Conservation (phyloP, 2,797 vertebrate genomes). For the Cephalopachus bancanus region DNA sequence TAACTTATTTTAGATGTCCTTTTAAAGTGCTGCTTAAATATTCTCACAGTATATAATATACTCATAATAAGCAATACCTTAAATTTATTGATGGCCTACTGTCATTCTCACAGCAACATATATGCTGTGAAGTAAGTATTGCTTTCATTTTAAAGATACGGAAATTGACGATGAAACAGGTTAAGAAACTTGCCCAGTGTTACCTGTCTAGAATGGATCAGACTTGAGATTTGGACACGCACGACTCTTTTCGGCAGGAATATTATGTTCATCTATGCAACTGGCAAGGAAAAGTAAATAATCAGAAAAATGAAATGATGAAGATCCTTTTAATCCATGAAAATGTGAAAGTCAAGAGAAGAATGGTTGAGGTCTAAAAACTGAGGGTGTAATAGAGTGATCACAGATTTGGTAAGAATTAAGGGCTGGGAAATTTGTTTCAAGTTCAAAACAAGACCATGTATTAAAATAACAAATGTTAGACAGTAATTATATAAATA, state of each 20-base stretch:
- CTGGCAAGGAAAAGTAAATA: background rate
- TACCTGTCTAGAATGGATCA: background rate
- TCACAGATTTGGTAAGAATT: background rate
- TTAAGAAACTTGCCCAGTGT: background rate
- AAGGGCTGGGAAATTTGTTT: background rate
- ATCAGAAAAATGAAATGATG: background rate
- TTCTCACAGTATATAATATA: background rate
- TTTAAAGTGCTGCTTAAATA: background rate
- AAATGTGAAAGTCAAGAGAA: background rate
- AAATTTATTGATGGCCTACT: background rate
- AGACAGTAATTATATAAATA: background rate
- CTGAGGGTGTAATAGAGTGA: background rate
- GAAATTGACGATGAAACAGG: background rate
- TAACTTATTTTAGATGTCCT: background rate
- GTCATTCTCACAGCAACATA: background rate
- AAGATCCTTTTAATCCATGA: background rate
- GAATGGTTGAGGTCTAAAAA: background rate
- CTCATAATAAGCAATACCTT: background rate
- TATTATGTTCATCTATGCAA: background rate
- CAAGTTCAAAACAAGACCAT: conserved; percentile 1
- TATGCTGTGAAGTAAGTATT: background rate
- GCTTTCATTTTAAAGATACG: background rate
- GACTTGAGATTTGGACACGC: background rate
- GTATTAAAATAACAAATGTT: background rate
- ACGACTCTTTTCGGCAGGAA: background rate